phyloP scores from a whole-genome alignment of 1,140 invertebrate genomes.

The Cephus cinctus region DNA sequence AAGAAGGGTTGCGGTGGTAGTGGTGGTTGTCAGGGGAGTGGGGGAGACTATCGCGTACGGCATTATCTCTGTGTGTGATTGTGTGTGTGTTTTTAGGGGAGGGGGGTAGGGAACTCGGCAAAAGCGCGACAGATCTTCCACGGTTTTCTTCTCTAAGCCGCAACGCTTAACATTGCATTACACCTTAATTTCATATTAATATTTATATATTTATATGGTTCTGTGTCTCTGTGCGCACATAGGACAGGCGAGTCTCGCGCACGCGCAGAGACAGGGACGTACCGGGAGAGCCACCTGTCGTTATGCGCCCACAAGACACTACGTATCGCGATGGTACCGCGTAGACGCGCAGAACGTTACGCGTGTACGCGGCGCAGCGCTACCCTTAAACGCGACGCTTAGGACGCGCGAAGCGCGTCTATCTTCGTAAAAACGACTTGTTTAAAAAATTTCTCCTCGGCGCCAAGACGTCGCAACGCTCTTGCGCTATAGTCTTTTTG shows the following conservation, averaged over 20 bases:
- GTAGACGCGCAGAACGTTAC: neutral
- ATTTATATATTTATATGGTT: neutral
- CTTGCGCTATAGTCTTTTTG: slow-evolving; percentile 4
- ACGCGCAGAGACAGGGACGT: too few relatives aligned
- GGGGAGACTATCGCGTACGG: neutral
- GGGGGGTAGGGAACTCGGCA: too few relatives aligned
- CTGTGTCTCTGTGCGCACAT: neutral
- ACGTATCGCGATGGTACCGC: too few relatives aligned
- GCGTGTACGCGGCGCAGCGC: neutral
- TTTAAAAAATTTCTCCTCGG: slow-evolving; percentile 11
- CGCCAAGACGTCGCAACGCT: neutral
- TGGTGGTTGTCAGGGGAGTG: neutral
- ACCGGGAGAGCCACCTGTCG: too few relatives aligned
- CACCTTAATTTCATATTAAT: slow-evolving; percentile 6
- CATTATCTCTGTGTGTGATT: neutral
- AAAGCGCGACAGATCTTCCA: too few relatives aligned
- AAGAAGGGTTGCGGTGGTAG: too few relatives aligned
- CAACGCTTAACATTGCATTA: slow-evolving; percentile 5
- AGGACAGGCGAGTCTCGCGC: too few relatives aligned
- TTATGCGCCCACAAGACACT: too few relatives aligned
- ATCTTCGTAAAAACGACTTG: slow-evolving; percentile 23
- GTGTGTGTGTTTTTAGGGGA: too few relatives aligned
- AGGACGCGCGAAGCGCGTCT: slow-evolving; percentile 16
- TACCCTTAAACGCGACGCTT: slow-evolving; percentile 13
- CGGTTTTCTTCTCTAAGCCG: neutral